A percentile compares a stretch with the other conserved stretches of the same genome.
phyloP scores from a whole-genome alignment of 2,113 vertebrate species.

The Alouatta palliata region DNA sequence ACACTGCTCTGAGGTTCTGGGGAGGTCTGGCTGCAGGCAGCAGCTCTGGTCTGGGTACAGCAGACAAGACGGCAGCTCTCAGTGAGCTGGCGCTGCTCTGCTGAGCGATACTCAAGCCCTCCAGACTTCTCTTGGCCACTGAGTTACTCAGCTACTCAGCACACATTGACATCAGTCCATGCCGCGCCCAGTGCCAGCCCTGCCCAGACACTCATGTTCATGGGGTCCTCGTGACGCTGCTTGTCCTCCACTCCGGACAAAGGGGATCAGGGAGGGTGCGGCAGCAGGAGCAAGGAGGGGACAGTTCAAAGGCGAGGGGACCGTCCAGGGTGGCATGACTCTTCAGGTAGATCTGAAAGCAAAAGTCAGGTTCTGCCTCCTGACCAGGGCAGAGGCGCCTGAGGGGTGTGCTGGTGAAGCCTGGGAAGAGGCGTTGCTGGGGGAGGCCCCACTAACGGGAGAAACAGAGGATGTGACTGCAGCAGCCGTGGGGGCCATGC shows the following conservation, averaged over 20 bases:
- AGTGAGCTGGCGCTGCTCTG: accelerated
- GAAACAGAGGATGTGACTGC: not conserved
- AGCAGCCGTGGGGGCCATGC: accelerated
- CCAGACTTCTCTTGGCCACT: no score
- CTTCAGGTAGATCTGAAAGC: not conserved
- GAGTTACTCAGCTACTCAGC: not conserved
- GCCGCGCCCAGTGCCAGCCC: not conserved
- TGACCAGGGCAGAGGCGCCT: accelerated
- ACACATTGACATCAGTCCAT: accelerated
- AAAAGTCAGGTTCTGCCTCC: not conserved
- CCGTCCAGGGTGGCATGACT: no score
- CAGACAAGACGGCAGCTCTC: no score
- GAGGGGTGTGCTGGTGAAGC: accelerated
- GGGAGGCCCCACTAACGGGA: not conserved
- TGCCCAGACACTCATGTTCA: accelerated
- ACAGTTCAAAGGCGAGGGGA: not conserved
- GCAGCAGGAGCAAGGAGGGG: not conserved
- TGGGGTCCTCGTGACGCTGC: not conserved
- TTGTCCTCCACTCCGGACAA: not conserved
- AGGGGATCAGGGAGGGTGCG: not conserved
- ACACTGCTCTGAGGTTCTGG: not conserved
- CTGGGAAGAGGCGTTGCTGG: accelerated
- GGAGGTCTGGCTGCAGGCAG: not conserved
- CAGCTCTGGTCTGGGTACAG: not conserved
- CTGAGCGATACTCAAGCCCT: not conserved